Evolutionary conservation across 2,797 vertebrate genomes (phyloP), one percentile per base, ranked within the genome.

Genomic region (Agapornis canus): DNA sequence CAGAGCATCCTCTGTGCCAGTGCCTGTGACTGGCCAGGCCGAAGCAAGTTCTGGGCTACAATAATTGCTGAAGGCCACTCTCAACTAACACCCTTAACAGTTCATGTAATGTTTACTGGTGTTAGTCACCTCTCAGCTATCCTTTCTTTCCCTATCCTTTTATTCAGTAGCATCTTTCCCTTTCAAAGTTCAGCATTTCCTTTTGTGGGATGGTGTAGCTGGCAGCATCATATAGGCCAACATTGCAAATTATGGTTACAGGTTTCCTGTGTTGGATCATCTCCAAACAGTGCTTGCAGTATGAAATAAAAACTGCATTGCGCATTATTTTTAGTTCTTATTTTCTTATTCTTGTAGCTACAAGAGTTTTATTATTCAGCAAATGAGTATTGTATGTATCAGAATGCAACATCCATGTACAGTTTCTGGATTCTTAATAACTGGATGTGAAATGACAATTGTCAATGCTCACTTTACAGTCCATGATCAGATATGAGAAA

Each of bases 1-100:
- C 25, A 21, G 32, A 11, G 3, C 7, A 13, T n/a, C 12, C 40
- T 35, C 15, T 5, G 11, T 26, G 32, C 22, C 56, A 23, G 13
- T 0, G 1, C 0, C 0, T 14, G 18, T 52, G 21, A 49, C 29
- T 1, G 2, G 9, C 26, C 1, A 43, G 60, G 35, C 43, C 69
- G 29, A 37, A 48, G 11, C 29, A 48, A 59, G 25, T 40, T 19
- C 23, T 19, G 7, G 35, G 9, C 29, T 54, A 48, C 19, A 68
- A 23, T 20, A 80, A 40, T 17, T 48, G 35, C 14, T 40, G 19
- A 81, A 32, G 19, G 15, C 31, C 0, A 1, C 18, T 37, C 9
- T 47, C 11, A 39, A 12, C 27, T 68, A 40, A 23, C 12, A n/a
- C 45, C 23, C 15, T n/a, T 39, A 66, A 26, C 23, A 40, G 64